phyloP scores from a whole-genome alignment of 2,113 vertebrate genomes.

The Lampris incognitus region DNA sequence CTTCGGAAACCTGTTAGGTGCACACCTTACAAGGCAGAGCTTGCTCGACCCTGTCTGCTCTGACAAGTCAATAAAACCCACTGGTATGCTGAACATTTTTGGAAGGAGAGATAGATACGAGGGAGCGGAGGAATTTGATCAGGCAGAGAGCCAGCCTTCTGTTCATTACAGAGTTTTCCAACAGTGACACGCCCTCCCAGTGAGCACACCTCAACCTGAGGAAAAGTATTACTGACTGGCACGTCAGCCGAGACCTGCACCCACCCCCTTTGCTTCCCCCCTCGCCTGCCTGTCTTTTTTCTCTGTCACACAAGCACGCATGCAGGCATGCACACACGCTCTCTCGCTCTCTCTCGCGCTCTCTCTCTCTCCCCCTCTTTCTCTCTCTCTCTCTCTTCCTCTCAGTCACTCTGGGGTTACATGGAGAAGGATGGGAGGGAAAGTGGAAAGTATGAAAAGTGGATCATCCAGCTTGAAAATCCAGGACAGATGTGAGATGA shows the following conservation, averaged over 20 bases:
- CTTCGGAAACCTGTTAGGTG: slow-evolving; percentile 59
- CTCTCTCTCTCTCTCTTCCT: slow-evolving; percentile 23
- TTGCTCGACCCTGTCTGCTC: slow-evolving; percentile 79
- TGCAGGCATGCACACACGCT: not conserved
- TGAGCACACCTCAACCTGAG: slow-evolving; percentile 68
- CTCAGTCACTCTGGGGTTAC: slow-evolving; percentile 31
- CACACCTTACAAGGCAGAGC: slow-evolving; percentile 81
- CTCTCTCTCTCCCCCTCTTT: slow-evolving; percentile 15
- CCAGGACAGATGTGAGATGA: slow-evolving; percentile 66
- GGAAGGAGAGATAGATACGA: slow-evolving; percentile 80
- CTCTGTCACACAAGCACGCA: slow-evolving; percentile 57
- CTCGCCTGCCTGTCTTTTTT: slow-evolving; percentile 53
- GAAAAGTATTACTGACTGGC: slow-evolving; percentile 72
- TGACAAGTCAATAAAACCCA: slow-evolving; percentile 85
- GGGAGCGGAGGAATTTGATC: slow-evolving; percentile 81
- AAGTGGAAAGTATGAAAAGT: slow-evolving; percentile 73
- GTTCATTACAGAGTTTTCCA: slow-evolving; percentile 70
- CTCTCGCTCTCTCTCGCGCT: slow-evolving; percentile 21
- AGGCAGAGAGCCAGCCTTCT: slow-evolving; percentile 75
- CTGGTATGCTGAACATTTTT: slow-evolving; percentile 85
- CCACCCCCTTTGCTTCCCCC: slow-evolving; percentile 38
- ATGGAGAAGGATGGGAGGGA: slow-evolving; percentile 41
- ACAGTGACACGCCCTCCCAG: slow-evolving; percentile 67
- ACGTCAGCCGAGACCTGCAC: slow-evolving; percentile 38
- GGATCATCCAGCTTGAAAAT: slow-evolving; percentile 52